Base-by-base conservation (phyloP, 2,888 invertebrate species). In the Phorcus lineatus region DNA sequence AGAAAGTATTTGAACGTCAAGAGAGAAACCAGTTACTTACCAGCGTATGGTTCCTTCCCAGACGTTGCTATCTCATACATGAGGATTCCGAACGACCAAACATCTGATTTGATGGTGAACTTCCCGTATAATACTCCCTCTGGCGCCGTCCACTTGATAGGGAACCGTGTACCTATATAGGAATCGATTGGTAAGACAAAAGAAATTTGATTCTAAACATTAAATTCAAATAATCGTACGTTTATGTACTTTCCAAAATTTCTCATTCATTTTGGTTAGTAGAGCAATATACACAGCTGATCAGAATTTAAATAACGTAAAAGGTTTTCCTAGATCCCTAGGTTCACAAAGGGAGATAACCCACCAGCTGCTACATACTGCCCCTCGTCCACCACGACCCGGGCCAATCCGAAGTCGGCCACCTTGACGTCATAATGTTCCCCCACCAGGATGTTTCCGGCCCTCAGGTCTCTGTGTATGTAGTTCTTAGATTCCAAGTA, bases 91-190 rank as follows among this genome's bases (percentile, higher is more conserved):
- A 97, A 99, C 0, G 98, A 98, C 99, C 99, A 99, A 0, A 99
- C 99, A 93, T 99, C 99, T 66, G 98, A 98, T 94, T 99, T 99
- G 88, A 99, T 99, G 55, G 98, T 98, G 94, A 99, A 99, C 91
- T 96, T 95, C 70, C 97, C 97, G 92, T 97, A 97, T 77, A 97
- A 96, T 57, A 98, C 98, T 0, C 98, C 98, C 93, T 98, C 98
- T 0, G 98, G 98, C 0, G 98, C 98, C 0, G 99, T 99, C 99
- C 99, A 99, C 92, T 99, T 99, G 13, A 99, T 99, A 0, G 99
- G 99, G 94, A 99, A 99, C 84, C 98, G 95, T 0, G 98, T 97
- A n/a, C 98, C 95, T 94, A 86, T 40, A 85, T 7, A 80, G 36
- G n/a, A n/a, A n/a, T n/a, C n/a, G n/a, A n/a, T n/a, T n/a, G 36